Evolutionary conservation across 2,888 invertebrate species (phyloP), one percentile per base, ranked within the genome.

Genomic region (Aphidius colemani): DNA sequence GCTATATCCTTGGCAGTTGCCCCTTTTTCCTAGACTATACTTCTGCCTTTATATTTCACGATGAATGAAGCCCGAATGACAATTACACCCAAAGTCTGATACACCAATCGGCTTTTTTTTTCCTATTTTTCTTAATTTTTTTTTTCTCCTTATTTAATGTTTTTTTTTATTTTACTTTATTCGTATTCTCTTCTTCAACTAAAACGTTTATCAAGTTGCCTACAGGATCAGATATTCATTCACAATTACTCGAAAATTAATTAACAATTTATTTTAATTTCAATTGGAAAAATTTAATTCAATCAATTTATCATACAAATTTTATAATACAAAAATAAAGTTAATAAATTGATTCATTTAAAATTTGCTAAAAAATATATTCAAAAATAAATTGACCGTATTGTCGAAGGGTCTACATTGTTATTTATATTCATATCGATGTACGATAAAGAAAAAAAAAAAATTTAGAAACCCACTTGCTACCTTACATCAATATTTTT

Each of bases 11-110:
- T 63, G 61, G 65, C 56, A 59, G 64, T 62, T 55, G 53, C 59
- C 53, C 60, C 63, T 61, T 59, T 57, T 45, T 10, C 66, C 66
- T 57, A 11, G n/a, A 7, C 53, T 45, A 55, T 51, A 43, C 62
- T 18, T 2, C 46, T 51, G 50, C 62, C 53, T 57, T 61, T 56
- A 60, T 61, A 43, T 45, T 64, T 58, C 50, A 59, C 71, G 64
- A 64, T 66, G 72, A 74, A 76, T 76, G 75, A 77, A 75, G 72
- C 70, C 74, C 75, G 78, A 78, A 78, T 78, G 77, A 78, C 77
- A 78, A 78, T 78, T 78, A 78, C 77, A 56, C 61, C 57, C 63
- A 61, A 48, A 48, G 53, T 53, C 61, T 62, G 68, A 65, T 67
- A 64, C 65, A 66, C 67, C 67, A n/a, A n/a, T 11, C n/a, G 13